Percentiles rank a stretch among this genome's conserved stretches.
These are phyloP conservation scores for Venustaconcha ellipsiformis DNA, from an alignment of 1,140 invertebrate genomes.

Conservation along the genomic window DNA sequence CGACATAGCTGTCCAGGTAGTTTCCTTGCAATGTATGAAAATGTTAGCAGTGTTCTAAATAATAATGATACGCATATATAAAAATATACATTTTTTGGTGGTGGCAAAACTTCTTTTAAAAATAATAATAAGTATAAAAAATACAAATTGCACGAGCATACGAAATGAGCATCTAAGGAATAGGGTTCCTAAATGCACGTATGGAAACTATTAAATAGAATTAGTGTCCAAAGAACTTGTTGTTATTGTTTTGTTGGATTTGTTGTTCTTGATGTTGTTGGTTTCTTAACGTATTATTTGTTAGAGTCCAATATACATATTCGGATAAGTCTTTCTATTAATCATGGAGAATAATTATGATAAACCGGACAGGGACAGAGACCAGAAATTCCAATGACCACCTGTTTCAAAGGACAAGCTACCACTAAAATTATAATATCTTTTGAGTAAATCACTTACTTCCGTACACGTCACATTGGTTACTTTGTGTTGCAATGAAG, in stretches of 20 bases:
- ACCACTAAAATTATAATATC: not conserved
- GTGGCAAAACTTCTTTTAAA: not conserved
- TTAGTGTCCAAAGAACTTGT: no score
- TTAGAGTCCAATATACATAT: no score
- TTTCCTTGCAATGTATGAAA: constrained; percentile 8
- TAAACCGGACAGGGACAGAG: no score
- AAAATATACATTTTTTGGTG: not conserved
- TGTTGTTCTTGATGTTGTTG: no score
- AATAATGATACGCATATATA: not conserved
- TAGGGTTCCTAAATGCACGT: no score
- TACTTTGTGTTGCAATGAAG: not conserved
- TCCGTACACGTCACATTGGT: constrained; percentile 25
- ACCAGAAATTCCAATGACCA: not conserved
- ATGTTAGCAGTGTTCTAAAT: not conserved
- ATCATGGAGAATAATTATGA: no score
- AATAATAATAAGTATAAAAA: not conserved
- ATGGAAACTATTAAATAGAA: no score
- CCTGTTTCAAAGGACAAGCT: not conserved
- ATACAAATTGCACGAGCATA: not conserved
- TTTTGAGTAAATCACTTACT: constrained; percentile 11
- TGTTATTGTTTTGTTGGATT: no score
- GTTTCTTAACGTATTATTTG: no score
- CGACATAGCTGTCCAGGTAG: constrained; percentile 20
- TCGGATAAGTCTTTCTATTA: no score
- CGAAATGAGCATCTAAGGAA: not conserved